These are phyloP conservation scores for Sinella curviseta DNA, from an alignment of 1,140 invertebrate species.

Conservation along the genomic window DNA sequence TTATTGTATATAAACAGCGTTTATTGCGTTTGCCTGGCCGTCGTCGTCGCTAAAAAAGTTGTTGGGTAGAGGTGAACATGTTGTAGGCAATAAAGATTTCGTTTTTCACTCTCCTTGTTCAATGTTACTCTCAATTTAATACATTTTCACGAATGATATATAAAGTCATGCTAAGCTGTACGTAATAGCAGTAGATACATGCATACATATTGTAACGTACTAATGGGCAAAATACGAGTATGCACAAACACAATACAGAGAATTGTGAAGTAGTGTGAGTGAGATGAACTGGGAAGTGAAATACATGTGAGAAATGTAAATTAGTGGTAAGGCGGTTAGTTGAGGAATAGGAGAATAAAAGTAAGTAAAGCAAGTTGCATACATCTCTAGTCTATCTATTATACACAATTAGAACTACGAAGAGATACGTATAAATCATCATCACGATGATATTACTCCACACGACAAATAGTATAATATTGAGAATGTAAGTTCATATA, in stretches of 20 bases:
- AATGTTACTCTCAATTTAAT: neutral
- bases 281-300: slow-evolving; percentile 11
- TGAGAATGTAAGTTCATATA: too few relatives aligned
- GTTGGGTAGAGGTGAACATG: neutral
- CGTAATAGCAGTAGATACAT: too few relatives aligned
- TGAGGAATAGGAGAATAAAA: neutral
- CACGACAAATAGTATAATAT: too few relatives aligned
- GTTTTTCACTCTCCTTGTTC: neutral
- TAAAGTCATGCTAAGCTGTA: too few relatives aligned
- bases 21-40: too few relatives aligned
- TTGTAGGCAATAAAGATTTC: neutral
- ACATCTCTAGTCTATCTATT: neutral
- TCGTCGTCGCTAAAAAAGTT: neutral
- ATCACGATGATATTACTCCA: too few relatives aligned
- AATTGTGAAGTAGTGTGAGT: neutral
- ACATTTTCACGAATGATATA: neutral
- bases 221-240: too few relatives aligned
- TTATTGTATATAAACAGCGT: slow-evolving; percentile 5
- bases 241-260: neutral
- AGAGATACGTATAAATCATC: neutral
- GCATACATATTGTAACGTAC: too few relatives aligned
- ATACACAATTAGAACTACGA: neutral
- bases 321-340: slow-evolving; percentile 19
- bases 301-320: slow-evolving; percentile 23
- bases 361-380: too few relatives aligned